Conservation (phyloP, 2,797 vertebrate genomes). For the Acrocephalus scirpaceus region DNA sequence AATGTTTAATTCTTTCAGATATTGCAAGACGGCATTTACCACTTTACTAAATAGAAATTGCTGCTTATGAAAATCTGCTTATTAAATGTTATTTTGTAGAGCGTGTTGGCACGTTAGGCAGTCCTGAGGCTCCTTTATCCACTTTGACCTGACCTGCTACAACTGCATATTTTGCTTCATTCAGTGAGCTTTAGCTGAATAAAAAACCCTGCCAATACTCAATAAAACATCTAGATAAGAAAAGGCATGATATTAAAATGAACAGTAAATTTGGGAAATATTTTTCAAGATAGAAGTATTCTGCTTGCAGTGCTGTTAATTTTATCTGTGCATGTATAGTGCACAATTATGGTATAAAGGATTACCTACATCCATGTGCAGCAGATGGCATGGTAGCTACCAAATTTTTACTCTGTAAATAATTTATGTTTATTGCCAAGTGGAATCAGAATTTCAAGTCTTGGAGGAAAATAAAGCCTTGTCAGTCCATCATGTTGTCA, state of each 20-base stretch:
- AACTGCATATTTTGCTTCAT: background rate
- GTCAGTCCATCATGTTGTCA: conserved; percentile 48
- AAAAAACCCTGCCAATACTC: background rate
- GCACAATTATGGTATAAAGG: background rate
- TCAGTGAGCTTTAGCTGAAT: conserved; percentile 2
- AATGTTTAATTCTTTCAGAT: conserved; percentile 1
- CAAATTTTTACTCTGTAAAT: conserved; percentile 51
- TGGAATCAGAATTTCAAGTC: conserved; percentile 38
- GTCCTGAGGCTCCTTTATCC: background rate
- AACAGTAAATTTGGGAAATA: conserved; percentile 61
- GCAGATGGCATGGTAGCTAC: conserved; percentile 5
- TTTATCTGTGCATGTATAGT: conserved; percentile 2
- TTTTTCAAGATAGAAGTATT: conserved; percentile 55
- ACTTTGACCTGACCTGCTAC: background rate
- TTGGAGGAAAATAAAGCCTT: conserved; percentile 55
- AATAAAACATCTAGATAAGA: conserved; percentile 14
- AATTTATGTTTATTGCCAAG: conserved; percentile 48
- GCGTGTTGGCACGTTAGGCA: background rate
- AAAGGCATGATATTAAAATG: conserved; percentile 46
- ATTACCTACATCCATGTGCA: conserved; percentile 2
- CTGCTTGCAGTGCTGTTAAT: conserved; percentile 45
- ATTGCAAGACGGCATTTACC: background rate
- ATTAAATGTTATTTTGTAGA: conserved; percentile 3
- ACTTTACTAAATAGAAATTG: background rate
- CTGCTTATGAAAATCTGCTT: conserved; percentile 12